Conservation (phyloP, 2,888 invertebrate species). For the Ashinkailepas kermadecensis region DNA sequence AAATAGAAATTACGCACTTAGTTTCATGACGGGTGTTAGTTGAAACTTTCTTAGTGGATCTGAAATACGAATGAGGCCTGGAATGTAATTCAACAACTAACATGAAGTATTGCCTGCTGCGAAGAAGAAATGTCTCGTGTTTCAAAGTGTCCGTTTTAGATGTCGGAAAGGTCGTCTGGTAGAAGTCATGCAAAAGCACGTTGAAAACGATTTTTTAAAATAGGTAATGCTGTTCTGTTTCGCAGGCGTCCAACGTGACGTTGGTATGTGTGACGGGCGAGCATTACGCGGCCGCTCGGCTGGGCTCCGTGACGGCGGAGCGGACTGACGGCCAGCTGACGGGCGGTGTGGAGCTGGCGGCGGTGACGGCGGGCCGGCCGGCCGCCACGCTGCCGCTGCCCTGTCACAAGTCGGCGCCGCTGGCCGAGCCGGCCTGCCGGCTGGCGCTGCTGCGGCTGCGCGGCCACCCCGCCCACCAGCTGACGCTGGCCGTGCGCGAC, state of each 20-base stretch:
- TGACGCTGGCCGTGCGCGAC: background rate
- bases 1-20: too few relatives aligned
- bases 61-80: too few relatives aligned
- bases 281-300: slow-evolving; percentile 25
- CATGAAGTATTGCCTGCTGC: too few relatives aligned
- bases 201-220: too few relatives aligned
- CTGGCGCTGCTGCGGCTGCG: background rate
- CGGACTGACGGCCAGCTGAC: slow-evolving; percentile 25
- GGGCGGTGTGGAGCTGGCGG: background rate
- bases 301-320: slow-evolving; percentile 28
- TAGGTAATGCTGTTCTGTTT: background rate
- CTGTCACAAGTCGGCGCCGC: slow-evolving; percentile 7
- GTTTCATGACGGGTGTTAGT: too few relatives aligned
- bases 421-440: background rate
- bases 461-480: background rate
- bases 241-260: slow-evolving; percentile 14
- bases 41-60: too few relatives aligned
- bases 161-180: too few relatives aligned
- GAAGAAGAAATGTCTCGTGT: too few relatives aligned
- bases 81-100: too few relatives aligned
- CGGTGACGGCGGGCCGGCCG: background rate
- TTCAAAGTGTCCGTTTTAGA: too few relatives aligned
- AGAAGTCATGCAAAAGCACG: too few relatives aligned
- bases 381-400: background rate
- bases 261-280: background rate